Percentiles rank a stretch among this genome's conserved stretches.
These are phyloP conservation scores for Hipposideros larvatus DNA, from an alignment of 2,797 vertebrate genomes.

Conservation along the genomic window DNA sequence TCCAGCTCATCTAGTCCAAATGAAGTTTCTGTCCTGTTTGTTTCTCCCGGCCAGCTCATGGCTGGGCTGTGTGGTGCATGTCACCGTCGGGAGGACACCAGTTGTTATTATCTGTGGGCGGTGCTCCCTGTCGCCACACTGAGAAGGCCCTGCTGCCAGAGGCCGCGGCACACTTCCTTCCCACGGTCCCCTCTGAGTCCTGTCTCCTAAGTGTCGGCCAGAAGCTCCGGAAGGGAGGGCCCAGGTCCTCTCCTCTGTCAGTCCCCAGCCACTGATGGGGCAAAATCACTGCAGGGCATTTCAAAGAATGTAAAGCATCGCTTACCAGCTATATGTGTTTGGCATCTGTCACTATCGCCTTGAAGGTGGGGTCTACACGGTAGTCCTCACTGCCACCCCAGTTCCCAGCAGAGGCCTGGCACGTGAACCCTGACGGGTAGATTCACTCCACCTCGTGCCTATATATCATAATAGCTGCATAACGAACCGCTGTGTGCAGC, in stretches of 20 bases:
- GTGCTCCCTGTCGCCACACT: background rate
- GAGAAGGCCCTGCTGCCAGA: background rate
- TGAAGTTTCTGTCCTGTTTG: background rate
- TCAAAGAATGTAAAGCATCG: background rate
- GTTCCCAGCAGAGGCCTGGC: background rate
- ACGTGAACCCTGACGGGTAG: accelerated
- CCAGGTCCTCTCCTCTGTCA: background rate
- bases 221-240: too few relatives aligned
- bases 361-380: background rate
- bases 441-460: background rate
- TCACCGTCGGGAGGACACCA: accelerated
- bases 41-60: accelerated
- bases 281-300: accelerated
- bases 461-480: too few relatives aligned
- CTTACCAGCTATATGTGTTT: background rate
- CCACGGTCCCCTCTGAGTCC: background rate
- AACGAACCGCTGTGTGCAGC: accelerated
- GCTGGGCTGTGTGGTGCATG: background rate
- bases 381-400: background rate
- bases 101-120: background rate
- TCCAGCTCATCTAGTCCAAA: background rate
- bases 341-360: background rate
- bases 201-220: too few relatives aligned
- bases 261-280: background rate
- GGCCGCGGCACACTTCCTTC: accelerated